Percentiles rank a stretch among this genome's conserved stretches.
These are phyloP conservation scores for Petrolisthes manimaculis DNA, from an alignment of 2,888 invertebrate species.

Conservation along the genomic window DNA sequence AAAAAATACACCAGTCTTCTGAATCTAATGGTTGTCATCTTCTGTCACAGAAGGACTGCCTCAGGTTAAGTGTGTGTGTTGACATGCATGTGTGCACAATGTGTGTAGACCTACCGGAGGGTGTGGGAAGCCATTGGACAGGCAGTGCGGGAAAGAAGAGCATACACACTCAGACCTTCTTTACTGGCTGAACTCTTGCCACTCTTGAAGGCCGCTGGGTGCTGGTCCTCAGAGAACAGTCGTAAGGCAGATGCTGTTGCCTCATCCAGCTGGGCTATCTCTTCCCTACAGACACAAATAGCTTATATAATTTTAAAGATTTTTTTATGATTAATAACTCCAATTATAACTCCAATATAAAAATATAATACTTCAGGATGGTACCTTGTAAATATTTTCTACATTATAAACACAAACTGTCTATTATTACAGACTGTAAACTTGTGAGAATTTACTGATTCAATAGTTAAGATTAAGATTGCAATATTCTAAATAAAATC, in stretches of 20 bases:
- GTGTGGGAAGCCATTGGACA: slow-evolving; percentile 53
- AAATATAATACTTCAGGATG: not conserved
- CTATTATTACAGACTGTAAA: too few relatives aligned
- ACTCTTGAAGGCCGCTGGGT: slow-evolving; percentile 57
- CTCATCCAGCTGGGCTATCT: slow-evolving; percentile 55
- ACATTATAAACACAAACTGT: not conserved
- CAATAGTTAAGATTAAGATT: too few relatives aligned
- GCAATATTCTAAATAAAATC: too few relatives aligned
- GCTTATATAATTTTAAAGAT: not conserved
- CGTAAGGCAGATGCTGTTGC: slow-evolving; percentile 57
- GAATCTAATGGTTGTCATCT: too few relatives aligned
- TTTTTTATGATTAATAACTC: not conserved
- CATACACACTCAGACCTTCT: slow-evolving; percentile 60
- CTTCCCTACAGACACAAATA: slow-evolving; percentile 32
- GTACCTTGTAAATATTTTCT: too few relatives aligned
- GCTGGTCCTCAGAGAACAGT: slow-evolving; percentile 61
- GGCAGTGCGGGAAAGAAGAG: slow-evolving; percentile 59
- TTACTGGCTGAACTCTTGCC: slow-evolving; percentile 58
- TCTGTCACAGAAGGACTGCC: too few relatives aligned
- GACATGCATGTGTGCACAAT: too few relatives aligned
- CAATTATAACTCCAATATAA: not conserved
- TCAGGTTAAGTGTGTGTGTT: too few relatives aligned
- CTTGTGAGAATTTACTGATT: too few relatives aligned
- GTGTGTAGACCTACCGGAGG: slow-evolving; percentile 48
- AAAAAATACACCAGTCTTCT: too few relatives aligned